A percentile compares a stretch with the other conserved stretches of the same genome.
Conservation (phyloP, 2,113 vertebrate genomes). For the Phrynocephalus versicolor region DNA sequence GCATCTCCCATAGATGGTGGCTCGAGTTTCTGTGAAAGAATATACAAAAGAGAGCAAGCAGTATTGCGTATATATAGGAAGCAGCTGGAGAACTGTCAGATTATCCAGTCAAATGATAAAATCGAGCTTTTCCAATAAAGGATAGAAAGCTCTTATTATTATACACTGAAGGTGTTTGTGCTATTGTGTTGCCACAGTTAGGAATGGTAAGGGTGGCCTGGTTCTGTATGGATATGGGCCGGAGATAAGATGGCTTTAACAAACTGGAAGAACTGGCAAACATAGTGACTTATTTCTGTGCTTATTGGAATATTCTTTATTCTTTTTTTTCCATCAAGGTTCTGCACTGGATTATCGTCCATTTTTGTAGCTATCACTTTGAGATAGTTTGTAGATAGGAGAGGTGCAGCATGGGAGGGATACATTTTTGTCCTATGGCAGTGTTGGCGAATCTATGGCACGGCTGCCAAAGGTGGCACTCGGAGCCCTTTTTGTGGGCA, state of each 20-base stretch:
- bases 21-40: background rate
- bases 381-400: background rate
- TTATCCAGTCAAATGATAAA: background rate
- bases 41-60: background rate
- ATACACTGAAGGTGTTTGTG: background rate
- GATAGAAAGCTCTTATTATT: background rate
- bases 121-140: background rate
- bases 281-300: background rate
- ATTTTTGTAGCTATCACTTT: background rate
- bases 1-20: slow-evolving; percentile 28
- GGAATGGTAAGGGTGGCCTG: background rate
- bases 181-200: background rate
- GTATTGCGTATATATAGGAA: slow-evolving; percentile 24
- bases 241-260: background rate
- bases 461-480: too few species aligned
- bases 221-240: background rate
- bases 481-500: too few species aligned
- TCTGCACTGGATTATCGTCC: background rate
- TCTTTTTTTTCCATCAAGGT: background rate
- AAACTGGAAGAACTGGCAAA: background rate
- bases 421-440: background rate
- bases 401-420: too few species aligned
- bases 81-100: background rate
- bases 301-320: background rate
- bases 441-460: too few species aligned